Conservation (phyloP, 2,888 invertebrate species). For the Nomada lathburiana region DNA sequence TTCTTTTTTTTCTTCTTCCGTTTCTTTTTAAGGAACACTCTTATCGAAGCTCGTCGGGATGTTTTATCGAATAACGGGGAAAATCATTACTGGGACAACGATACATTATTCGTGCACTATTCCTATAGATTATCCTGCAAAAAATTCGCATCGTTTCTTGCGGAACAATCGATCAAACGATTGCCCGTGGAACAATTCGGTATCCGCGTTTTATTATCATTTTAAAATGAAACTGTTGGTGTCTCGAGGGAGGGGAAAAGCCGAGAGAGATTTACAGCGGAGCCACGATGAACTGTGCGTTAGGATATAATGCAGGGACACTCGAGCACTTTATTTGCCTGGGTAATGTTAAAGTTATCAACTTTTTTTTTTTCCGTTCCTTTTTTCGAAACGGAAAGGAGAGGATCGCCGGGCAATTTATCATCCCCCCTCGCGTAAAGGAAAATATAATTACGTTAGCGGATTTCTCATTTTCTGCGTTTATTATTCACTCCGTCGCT, state of each 20-base stretch:
- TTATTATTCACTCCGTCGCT: conserved; percentile 36
- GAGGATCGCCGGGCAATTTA: neutral
- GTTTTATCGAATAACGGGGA: neutral
- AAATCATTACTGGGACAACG: neutral
- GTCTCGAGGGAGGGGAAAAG: too few species aligned
- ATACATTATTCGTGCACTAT: neutral
- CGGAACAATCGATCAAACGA: neutral
- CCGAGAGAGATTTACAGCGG: too few species aligned
- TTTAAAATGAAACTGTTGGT: conserved; percentile 3
- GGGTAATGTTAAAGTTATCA: neutral
- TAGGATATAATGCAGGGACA: too few species aligned
- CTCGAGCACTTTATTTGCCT: too few species aligned
- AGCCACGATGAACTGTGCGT: too few species aligned
- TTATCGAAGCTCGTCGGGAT: neutral
- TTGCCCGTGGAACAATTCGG: neutral
- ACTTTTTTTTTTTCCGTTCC: neutral
- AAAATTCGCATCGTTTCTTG: neutral
- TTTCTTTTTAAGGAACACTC: conserved; percentile 39
- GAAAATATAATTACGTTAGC: conserved; percentile 14
- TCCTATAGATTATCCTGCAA: neutral
- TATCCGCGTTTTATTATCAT: neutral
- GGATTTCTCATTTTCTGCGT: conserved; percentile 27
- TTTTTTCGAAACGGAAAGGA: neutral
- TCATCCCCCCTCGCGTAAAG: neutral
- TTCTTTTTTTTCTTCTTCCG: neutral